Base-by-base conservation (phyloP, 92 coral and sea anemone species). In the Zoanthus gigantus region DNA sequence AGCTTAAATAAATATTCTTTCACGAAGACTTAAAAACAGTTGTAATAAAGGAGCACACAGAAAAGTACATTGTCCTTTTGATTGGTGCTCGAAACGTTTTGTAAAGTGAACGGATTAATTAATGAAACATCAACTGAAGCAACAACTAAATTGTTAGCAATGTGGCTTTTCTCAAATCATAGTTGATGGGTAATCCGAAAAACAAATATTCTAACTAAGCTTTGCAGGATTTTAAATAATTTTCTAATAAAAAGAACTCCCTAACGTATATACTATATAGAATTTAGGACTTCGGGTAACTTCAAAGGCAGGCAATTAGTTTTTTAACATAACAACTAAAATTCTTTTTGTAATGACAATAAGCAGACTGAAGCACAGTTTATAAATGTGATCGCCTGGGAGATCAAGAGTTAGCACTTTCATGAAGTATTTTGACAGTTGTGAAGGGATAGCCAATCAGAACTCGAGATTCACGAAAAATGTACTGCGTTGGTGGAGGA, bases 321-420 rank as follows among this genome's bases (percentile, higher is more conserved):
- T 50, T 11, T 63, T 63, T 63, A 63, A 63, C 0, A 63, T 9
- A 63, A 63, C 69, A 63, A n/a, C 8, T 0, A 63, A 63, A n/a
- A 17, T 63, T 63, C 32, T 63, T 63, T 17, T 63, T 63, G 69
- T 63, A n/a, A 23, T 63, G 69, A 63, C 69, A 63, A 63, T 16
- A 63, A 63, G n/a, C 69, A 63, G 69, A 63, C n/a, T 63, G 69
- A n/a, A n/a, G 30, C 30, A 63, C 69, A 63, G 17, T 63, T 63
- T 60, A 7, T n/a, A 63, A 63, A 28, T 63, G 69, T 63, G 69
- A 9, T 63, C 69, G 69, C 69, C 69, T n/a, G 10, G 69, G 69
- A 63, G 69, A 63, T 63, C 69, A 63, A 63, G 30, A 63, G 29
- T 30, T 63, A 28, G 5, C 69, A 63, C 28, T 63, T 63, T 28